Evolutionary conservation across 2,888 invertebrate species (phyloP).

Genomic region (Callimorpha dominula): DNA sequence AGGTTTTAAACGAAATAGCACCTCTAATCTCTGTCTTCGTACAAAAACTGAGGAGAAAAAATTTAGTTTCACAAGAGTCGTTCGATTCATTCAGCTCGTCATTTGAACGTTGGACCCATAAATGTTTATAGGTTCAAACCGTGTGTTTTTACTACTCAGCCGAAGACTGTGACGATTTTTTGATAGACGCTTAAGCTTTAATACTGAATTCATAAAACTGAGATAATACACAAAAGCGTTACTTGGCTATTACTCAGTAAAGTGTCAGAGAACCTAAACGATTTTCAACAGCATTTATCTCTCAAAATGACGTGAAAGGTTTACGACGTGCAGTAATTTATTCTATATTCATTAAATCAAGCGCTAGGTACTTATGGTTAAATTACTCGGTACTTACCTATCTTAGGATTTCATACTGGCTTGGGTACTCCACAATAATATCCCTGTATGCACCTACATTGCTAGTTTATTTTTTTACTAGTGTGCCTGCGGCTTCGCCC

Average conservation of each 20-base stretch:
- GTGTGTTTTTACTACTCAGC: slow-evolving; percentile 6
- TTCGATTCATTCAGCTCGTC: not conserved
- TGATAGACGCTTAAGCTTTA: slow-evolving; percentile 15
- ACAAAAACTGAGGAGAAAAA: not conserved
- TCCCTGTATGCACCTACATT: too few relatives aligned
- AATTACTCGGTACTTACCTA: not conserved
- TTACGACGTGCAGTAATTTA: not conserved
- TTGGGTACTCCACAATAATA: not conserved
- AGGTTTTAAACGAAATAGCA: not conserved
- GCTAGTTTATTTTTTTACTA: too few relatives aligned
- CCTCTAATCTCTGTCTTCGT: not conserved
- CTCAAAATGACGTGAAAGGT: not conserved
- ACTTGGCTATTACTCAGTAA: not conserved
- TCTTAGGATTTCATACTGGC: not conserved
- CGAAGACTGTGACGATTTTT: slow-evolving; percentile 9
- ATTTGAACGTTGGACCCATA: not conserved
- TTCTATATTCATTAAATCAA: not conserved
- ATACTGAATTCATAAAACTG: slow-evolving; percentile 21
- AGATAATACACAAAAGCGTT: slow-evolving; percentile 7
- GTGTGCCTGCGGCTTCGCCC: too few relatives aligned
- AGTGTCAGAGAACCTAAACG: slow-evolving; percentile 3
- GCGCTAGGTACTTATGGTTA: not conserved
- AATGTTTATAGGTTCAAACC: not conserved
- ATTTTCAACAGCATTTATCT: not conserved
- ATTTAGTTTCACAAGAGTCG: not conserved